Percentiles rank a stretch among this genome's conserved stretches.
Conservation (phyloP, 2,797 vertebrate species). For the Mormyrus hasselquistii region DNA sequence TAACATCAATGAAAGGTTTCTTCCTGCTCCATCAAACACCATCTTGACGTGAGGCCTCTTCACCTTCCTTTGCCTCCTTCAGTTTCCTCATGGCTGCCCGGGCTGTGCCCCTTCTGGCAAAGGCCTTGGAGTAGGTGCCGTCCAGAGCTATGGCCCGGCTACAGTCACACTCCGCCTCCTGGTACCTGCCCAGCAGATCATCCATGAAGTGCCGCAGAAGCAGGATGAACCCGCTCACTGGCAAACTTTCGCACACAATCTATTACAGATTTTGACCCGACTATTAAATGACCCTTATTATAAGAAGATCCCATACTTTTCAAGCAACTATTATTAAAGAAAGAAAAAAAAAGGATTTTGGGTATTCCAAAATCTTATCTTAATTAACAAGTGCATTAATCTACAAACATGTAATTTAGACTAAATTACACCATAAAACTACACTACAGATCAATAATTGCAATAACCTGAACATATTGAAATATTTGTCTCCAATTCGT, state of each 20-base stretch:
- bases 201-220: no score
- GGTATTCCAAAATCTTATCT: neutral
- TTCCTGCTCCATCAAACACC: neutral
- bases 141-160: constrained; percentile 76
- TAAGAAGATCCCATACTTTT: neutral
- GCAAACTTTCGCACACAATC: neutral
- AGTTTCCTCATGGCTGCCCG: constrained; percentile 73
- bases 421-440: neutral
- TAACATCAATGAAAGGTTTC: neutral
- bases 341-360: neutral
- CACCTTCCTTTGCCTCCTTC: constrained; percentile 79
- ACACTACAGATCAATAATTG: neutral
- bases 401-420: neutral
- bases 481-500: neutral
- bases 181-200: constrained; percentile 58
- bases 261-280: neutral
- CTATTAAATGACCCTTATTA: neutral
- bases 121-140: constrained; percentile 82
- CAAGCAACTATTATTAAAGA: neutral
- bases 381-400: neutral
- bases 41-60: neutral
- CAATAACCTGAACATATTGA: neutral
- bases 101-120: constrained; percentile 84
- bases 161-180: constrained; percentile 88
- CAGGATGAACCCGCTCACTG: neutral